A percentile compares a stretch with the other conserved stretches of the same genome.
phyloP scores from a whole-genome alignment of 64 coral and sea anemone species.

The Pocillopora damicornis region DNA sequence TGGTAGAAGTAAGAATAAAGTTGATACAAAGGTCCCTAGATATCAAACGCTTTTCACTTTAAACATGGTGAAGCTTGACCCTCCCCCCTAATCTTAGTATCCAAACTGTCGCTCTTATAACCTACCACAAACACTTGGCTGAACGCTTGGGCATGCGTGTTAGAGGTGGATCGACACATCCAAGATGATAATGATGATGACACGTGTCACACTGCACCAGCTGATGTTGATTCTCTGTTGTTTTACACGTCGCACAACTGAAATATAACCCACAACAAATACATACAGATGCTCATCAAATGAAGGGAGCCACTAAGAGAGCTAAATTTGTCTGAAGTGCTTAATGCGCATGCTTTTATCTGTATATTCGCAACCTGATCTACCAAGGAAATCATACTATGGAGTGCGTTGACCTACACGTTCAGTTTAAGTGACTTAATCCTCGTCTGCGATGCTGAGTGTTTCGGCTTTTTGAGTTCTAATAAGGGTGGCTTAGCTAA shows the following conservation, averaged over 20 bases:
- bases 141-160: conserved; percentile 98
- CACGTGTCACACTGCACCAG: conserved; percentile 99
- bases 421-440: conserved; percentile 64
- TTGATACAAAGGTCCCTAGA: too few species aligned
- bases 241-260: conserved; percentile 90
- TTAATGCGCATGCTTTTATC: too few species aligned
- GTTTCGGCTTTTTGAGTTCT: conserved; percentile 70
- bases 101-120: not conserved
- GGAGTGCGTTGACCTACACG: conserved; percentile 41
- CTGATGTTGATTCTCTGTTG: conserved; percentile 87
- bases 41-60: too few species aligned
- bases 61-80: not conserved
- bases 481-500: conserved; percentile 57
- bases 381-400: too few species aligned
- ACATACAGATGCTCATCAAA: too few species aligned
- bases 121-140: conserved; percentile 81
- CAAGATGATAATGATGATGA: conserved; percentile 94
- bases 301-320: too few species aligned
- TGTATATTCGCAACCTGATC: too few species aligned
- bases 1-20: too few species aligned
- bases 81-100: not conserved
- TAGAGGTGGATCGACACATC: conserved; percentile 94
- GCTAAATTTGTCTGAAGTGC: too few species aligned
- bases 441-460: conserved; percentile 47
- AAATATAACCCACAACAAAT: not conserved